These are phyloP conservation scores for Microtus pennsylvanicus DNA, from an alignment of 2,113 vertebrate species.

Conservation along the genomic window DNA sequence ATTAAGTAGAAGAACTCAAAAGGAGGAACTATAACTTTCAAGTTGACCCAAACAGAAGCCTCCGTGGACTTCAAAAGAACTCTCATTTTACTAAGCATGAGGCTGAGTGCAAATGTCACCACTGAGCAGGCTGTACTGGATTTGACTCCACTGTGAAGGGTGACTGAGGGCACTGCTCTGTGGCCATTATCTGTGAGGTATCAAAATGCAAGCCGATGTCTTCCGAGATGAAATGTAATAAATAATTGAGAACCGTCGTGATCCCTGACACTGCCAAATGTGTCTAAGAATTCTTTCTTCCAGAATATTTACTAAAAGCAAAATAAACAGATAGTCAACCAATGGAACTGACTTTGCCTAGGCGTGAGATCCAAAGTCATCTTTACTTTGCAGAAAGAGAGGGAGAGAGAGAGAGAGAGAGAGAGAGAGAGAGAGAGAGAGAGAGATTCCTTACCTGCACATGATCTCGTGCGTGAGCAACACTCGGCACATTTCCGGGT, in stretches of 20 bases:
- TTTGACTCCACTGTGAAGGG: conserved; percentile 70
- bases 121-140: conserved; percentile 71
- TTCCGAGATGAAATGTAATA: conserved; percentile 82
- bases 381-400: conserved; percentile 85
- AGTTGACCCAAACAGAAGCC: conserved; percentile 23
- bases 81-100: conserved; percentile 64
- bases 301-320: conserved; percentile 86
- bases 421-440: conserved; percentile 50
- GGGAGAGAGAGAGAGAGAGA: conserved; percentile 69
- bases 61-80: conserved; percentile 43
- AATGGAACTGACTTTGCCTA: conserved; percentile 89
- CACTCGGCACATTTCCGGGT: conserved; percentile 98
- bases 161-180: conserved; percentile 68
- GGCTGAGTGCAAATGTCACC: conserved; percentile 72
- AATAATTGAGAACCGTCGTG: conserved; percentile 83
- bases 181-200: conserved; percentile 67
- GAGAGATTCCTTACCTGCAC: conserved; percentile 94
- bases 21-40: conserved; percentile 40
- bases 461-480: conserved; percentile 98
- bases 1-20: conserved; percentile 57
- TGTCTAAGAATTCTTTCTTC: conserved; percentile 87
- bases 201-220: conserved; percentile 80
- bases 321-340: conserved; percentile 80
- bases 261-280: conserved; percentile 88
- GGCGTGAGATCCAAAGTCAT: conserved; percentile 89